Percentiles rank a stretch among this genome's conserved stretches.
These are phyloP conservation scores for Protomyctophum bolini DNA, from an alignment of 2,113 vertebrate genomes.

Conservation along the genomic window DNA sequence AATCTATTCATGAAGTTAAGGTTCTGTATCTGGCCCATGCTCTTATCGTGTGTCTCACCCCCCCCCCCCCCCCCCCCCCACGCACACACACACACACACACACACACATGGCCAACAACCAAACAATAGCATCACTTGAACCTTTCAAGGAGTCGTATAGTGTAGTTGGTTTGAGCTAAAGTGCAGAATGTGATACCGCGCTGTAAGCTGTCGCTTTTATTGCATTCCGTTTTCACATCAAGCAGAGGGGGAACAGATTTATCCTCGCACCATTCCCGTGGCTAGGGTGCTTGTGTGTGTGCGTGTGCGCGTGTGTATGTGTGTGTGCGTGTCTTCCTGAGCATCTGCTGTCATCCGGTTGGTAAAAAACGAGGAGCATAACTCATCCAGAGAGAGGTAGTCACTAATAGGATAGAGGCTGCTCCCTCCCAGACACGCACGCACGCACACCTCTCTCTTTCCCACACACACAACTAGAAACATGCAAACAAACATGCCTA, in stretches of 20 bases:
- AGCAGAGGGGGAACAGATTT: slow-evolving; percentile 44
- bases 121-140: no score
- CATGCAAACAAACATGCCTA: no score
- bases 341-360: slow-evolving; percentile 65
- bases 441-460: slow-evolving; percentile 16
- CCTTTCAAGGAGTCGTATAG: no score
- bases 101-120: no score
- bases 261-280: slow-evolving; percentile 46
- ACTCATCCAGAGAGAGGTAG: slow-evolving; percentile 72
- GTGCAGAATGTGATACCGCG: slow-evolving; percentile 1
- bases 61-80: no score
- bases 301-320: slow-evolving; percentile 14
- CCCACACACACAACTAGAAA: background rate
- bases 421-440: slow-evolving; percentile 39
- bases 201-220: slow-evolving; percentile 4
- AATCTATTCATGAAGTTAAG: no score
- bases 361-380: slow-evolving; percentile 71
- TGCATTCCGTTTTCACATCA: slow-evolving; percentile 41
- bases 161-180: background rate
- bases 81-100: no score
- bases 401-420: slow-evolving; percentile 71
- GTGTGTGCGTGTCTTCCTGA: slow-evolving; percentile 50
- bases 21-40: no score
- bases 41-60: no score
- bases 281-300: slow-evolving; percentile 11